Evolutionary conservation across 2,888 invertebrate species (phyloP).

Genomic region (Bellardia pandia): DNA sequence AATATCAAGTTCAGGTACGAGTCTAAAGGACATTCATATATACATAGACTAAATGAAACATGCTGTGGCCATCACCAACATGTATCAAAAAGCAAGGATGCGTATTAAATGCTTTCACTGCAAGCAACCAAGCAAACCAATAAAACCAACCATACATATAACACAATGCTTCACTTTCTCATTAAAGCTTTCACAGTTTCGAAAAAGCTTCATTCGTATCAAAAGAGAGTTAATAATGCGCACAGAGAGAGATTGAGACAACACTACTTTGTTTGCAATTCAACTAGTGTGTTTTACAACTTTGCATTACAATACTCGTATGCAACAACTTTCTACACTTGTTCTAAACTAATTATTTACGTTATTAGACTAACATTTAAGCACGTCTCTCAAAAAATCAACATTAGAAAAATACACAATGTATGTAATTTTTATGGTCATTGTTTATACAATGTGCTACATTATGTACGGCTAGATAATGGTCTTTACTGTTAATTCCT

Average conservation of each 20-base stretch:
- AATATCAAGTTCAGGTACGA: slow-evolving; percentile 72
- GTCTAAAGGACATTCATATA: slow-evolving; percentile 30
- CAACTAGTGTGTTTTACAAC: slow-evolving; percentile 54
- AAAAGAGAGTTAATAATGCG: slow-evolving; percentile 8
- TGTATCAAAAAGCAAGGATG: slow-evolving; percentile 51
- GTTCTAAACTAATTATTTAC: slow-evolving; percentile 3
- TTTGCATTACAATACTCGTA: not conserved
- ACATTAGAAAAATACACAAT: not conserved
- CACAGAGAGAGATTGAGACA: slow-evolving; percentile 17
- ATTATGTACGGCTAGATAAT: not conserved
- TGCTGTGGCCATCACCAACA: slow-evolving; percentile 57
- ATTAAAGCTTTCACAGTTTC: slow-evolving; percentile 38
- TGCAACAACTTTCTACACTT: not conserved
- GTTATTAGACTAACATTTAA: not conserved
- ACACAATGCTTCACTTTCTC: not conserved
- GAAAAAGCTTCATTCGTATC: slow-evolving; percentile 26
- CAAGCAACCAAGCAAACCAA: slow-evolving; percentile 1
- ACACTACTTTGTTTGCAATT: slow-evolving; percentile 11
- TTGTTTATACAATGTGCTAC: slow-evolving; percentile 1
- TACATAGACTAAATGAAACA: not conserved
- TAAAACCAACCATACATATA: not conserved
- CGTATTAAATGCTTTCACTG: slow-evolving; percentile 50
- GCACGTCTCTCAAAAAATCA: not conserved
- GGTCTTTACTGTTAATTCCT: not conserved
- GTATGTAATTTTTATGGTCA: not conserved